A percentile compares a stretch with the other conserved stretches of the same genome.
Evolutionary conservation across 2,113 vertebrate genomes (phyloP).

Genomic region (Melanostigma gelatinosum): DNA sequence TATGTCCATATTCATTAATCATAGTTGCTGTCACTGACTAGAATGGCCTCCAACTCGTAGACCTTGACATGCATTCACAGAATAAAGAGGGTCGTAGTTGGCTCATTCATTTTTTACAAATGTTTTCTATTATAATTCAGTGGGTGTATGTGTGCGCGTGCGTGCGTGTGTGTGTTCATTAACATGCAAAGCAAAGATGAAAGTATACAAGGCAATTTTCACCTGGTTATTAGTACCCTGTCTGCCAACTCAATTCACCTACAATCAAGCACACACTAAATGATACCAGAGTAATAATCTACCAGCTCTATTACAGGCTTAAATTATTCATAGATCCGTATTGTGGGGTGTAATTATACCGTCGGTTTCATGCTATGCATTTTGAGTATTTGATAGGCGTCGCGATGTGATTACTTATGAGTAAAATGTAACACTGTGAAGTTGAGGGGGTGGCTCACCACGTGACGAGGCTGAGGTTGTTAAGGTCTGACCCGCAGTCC

Average conservation of each 20-base stretch:
- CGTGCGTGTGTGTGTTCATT: constrained; percentile 47
- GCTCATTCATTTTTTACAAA: constrained; percentile 34
- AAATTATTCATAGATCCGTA: constrained; percentile 77
- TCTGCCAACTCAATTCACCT: constrained; percentile 64
- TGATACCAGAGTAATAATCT: constrained; percentile 54
- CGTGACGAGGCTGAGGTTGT: background rate
- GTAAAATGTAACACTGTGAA: constrained; percentile 20
- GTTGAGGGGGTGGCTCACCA: background rate
- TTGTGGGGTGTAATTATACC: constrained; percentile 73
- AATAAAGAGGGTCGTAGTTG: constrained; percentile 39
- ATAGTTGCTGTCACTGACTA: constrained; percentile 45
- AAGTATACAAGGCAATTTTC: constrained; percentile 50
- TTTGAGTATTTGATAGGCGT: constrained; percentile 47
- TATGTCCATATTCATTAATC: constrained; percentile 69
- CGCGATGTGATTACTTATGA: constrained; percentile 28
- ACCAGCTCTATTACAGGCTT: constrained; percentile 43
- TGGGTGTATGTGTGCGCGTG: background rate
- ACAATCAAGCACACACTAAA: constrained; percentile 62
- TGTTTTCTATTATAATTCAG: constrained; percentile 29
- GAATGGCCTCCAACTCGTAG: constrained; percentile 46
- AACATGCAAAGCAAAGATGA: constrained; percentile 65
- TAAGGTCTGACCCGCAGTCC: background rate
- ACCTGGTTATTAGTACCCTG: constrained; percentile 46
- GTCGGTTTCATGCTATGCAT: constrained; percentile 54
- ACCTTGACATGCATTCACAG: constrained; percentile 44